Evolutionary conservation across 1,140 invertebrate genomes (phyloP).

Genomic region (Heliconius nattereri): DNA sequence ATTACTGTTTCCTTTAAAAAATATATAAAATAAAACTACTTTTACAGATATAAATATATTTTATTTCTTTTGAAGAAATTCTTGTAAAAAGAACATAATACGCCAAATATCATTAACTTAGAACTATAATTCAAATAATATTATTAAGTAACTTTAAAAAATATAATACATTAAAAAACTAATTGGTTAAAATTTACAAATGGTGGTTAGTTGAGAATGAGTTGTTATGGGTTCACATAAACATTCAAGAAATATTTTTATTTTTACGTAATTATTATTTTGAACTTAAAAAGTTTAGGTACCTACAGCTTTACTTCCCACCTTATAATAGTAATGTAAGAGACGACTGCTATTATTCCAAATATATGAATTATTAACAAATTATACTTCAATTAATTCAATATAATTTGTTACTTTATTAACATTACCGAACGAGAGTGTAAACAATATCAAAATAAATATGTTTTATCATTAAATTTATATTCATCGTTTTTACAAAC

Average conservation of each 20-base stretch:
- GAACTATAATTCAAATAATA: conserved; percentile 7
- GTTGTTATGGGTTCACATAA: too few relatives aligned
- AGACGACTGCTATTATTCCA: neutral
- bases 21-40: conserved; percentile 18
- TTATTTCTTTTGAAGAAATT: conserved; percentile 35
- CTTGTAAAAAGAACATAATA: neutral
- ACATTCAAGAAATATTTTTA: too few relatives aligned
- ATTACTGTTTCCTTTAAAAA: neutral
- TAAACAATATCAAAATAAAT: too few relatives aligned
- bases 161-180: neutral
- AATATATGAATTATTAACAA: neutral
- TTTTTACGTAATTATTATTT: neutral
- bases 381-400: too few relatives aligned
- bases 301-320: neutral
- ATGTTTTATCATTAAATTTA: neutral
- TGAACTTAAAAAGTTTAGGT: too few relatives aligned
- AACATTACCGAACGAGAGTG: too few relatives aligned
- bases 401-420: too few relatives aligned
- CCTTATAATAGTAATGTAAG: neutral
- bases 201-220: neutral
- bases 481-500: neutral
- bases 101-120: conserved; percentile 2
- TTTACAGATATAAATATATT: conserved; percentile 33
- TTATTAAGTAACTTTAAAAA: conserved; percentile 3
- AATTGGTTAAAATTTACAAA: conserved; percentile 17